Conservation (phyloP, 2,888 invertebrate genomes). For the Amitus sp. region DNA sequence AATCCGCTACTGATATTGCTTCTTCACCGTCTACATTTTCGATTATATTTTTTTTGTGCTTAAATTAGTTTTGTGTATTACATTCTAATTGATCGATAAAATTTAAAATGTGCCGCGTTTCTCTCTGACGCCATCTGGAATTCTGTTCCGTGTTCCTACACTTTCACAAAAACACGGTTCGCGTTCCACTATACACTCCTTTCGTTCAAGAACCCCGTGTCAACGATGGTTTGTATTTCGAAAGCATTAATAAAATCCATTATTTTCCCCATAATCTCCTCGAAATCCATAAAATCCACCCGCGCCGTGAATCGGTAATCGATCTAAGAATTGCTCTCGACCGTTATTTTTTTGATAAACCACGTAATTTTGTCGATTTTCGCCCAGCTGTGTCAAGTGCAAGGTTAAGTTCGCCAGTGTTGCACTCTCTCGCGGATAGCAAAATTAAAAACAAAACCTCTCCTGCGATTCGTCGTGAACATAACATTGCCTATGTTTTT, state of each 20-base stretch:
- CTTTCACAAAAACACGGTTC: no score
- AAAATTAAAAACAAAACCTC: neutral
- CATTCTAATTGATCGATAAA: no score
- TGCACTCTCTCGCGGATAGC: neutral
- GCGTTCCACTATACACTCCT: neutral
- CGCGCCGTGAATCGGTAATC: neutral
- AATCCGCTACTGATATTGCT: no score
- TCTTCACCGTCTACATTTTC: no score
- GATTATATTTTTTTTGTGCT: no score
- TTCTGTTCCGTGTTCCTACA: no score
- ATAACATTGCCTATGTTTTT: neutral
- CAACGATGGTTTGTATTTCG: neutral
- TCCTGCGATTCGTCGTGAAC: no score
- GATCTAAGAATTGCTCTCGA: no score
- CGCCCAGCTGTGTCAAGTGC: neutral
- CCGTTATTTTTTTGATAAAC: neutral
- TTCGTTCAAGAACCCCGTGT: neutral
- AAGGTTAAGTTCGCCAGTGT: constrained; percentile 4
- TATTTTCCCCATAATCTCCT: neutral
- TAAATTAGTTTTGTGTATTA: no score
- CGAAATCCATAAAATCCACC: neutral
- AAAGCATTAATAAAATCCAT: neutral
- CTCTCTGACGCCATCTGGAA: no score
- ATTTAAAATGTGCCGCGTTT: no score
- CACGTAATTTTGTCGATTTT: neutral